Conservation (phyloP, 2,888 invertebrate genomes). For the Sminthurides aquaticus region DNA sequence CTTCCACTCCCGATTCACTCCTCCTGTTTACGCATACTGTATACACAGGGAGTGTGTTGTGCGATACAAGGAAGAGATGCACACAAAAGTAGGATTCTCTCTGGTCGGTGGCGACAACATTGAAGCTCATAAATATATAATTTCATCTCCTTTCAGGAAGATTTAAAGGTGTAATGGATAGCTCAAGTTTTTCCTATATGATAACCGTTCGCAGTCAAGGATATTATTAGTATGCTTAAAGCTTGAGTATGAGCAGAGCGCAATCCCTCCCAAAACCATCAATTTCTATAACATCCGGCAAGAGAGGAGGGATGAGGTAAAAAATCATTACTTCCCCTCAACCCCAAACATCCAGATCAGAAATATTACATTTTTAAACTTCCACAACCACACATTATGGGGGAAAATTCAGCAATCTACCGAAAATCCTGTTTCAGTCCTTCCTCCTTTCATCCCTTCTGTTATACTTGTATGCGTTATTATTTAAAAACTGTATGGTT, state of each 20-base stretch:
- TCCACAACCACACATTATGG: neutral
- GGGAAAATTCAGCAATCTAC: neutral
- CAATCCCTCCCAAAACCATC: neutral
- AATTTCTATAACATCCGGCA: neutral
- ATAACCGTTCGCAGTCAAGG: conserved; percentile 16
- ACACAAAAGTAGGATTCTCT: neutral
- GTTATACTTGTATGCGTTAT: neutral
- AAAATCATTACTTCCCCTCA: neutral
- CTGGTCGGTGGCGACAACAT: neutral
- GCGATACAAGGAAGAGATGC: no score
- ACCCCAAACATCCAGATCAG: no score
- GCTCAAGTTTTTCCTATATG: conserved; percentile 11
- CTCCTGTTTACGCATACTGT: neutral
- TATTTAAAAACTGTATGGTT: neutral
- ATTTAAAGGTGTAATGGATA: conserved; percentile 19
- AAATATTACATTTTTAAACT: neutral
- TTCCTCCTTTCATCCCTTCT: neutral
- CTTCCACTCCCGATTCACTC: neutral
- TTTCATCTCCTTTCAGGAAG: conserved; percentile 20
- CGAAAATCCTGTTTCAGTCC: neutral
- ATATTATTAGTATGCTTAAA: neutral
- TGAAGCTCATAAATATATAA: conserved; percentile 24
- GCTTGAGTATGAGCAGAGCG: neutral
- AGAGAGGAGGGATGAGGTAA: neutral
- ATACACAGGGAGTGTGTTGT: no score